Evolutionary conservation across 2,888 invertebrate species (phyloP).

Genomic region (Phaedon cochleariae): DNA sequence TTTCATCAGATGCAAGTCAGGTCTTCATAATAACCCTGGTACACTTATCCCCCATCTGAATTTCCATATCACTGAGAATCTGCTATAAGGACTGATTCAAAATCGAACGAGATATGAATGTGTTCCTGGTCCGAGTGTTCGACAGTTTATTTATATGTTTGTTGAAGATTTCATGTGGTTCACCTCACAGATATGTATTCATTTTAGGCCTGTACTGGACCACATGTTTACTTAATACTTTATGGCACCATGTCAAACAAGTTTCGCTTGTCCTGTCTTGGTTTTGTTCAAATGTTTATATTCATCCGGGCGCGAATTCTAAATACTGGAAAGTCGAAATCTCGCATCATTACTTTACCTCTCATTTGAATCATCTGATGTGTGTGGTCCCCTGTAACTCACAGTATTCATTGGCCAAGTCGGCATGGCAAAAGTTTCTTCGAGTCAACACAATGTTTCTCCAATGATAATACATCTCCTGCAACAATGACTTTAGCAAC

Average conservation of each 20-base stretch:
- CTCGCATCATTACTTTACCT: neutral
- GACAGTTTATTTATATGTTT: neutral
- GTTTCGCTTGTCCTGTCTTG: neutral
- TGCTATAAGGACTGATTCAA: too few relatives aligned
- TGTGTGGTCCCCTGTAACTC: neutral
- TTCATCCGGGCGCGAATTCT: neutral
- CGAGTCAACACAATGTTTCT: neutral
- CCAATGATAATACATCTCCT: neutral
- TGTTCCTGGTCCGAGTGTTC: conserved; percentile 11
- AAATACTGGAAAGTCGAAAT: neutral
- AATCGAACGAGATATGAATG: too few relatives aligned
- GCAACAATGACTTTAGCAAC: neutral
- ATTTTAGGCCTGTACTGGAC: conserved; percentile 45
- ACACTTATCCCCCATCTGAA: too few relatives aligned
- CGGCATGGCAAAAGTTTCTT: neutral
- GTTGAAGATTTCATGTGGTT: conserved; percentile 47
- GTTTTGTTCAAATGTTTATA: conserved; percentile 10
- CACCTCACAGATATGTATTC: conserved; percentile 51
- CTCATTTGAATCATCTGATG: neutral
- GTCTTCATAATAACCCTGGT: too few relatives aligned
- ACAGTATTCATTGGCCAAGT: neutral
- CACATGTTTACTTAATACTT: conserved; percentile 40
- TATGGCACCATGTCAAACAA: conserved; percentile 36
- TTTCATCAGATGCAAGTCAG: too few relatives aligned
- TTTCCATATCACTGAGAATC: too few relatives aligned